These are phyloP conservation scores for Microctonus aethiopoides DNA, from an alignment of 2,888 invertebrate genomes.

Conservation along the genomic window DNA sequence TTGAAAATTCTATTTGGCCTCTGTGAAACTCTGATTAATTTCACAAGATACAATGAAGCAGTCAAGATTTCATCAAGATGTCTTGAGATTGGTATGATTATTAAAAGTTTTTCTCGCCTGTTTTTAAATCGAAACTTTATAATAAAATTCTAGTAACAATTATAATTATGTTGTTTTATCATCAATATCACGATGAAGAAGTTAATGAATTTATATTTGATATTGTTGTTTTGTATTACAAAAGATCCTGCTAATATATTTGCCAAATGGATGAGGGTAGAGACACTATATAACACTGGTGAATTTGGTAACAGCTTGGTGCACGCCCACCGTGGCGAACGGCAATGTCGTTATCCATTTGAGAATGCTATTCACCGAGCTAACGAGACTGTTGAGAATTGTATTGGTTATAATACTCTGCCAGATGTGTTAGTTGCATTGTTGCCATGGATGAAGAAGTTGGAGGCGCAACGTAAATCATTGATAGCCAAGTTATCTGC, in stretches of 20 bases:
- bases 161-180: not conserved
- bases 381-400: constrained; percentile 58
- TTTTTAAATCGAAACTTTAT: too few relatives aligned
- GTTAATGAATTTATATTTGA: too few relatives aligned
- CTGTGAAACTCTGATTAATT: constrained; percentile 48
- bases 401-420: constrained; percentile 56
- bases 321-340: constrained; percentile 53
- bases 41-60: constrained; percentile 51
- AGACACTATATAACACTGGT: constrained; percentile 53
- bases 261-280: constrained; percentile 52
- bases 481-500: constrained; percentile 50
- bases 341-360: constrained; percentile 45
- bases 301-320: constrained; percentile 57
- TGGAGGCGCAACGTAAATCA: constrained; percentile 41
- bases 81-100: constrained; percentile 54
- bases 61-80: constrained; percentile 49
- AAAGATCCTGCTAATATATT: constrained; percentile 53
- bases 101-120: too few relatives aligned
- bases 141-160: not conserved
- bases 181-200: not conserved
- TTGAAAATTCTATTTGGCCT: constrained; percentile 53
- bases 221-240: not conserved
- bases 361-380: constrained; percentile 51
- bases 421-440: constrained; percentile 46
- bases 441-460: constrained; percentile 53